These are phyloP conservation scores for Laspeyria flexula DNA, from an alignment of 2,888 invertebrate species.

Conservation along the genomic window DNA sequence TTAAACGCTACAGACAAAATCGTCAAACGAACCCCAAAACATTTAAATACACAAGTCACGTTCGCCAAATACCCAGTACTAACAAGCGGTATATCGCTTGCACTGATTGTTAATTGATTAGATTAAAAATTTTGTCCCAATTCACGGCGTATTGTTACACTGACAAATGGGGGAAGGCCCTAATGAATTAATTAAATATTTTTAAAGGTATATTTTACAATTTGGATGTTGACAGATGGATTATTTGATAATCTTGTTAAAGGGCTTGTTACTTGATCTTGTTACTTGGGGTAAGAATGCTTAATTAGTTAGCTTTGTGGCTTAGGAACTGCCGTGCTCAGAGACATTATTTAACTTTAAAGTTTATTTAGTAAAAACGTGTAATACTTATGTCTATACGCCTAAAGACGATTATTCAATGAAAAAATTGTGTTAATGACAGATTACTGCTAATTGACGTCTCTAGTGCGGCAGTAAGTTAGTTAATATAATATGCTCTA, in stretches of 20 bases:
- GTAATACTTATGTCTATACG: no score
- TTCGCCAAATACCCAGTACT: slow-evolving; percentile 82
- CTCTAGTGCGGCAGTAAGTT: neutral
- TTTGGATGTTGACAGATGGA: slow-evolving; percentile 69
- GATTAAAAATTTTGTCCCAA: slow-evolving; percentile 84
- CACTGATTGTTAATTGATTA: slow-evolving; percentile 87
- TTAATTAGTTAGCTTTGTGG: slow-evolving; percentile 4
- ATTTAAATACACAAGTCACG: slow-evolving; percentile 83
- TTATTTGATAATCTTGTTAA: slow-evolving; percentile 51
- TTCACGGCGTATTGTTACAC: slow-evolving; percentile 76
- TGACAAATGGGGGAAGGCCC: slow-evolving; percentile 64
- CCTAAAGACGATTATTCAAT: no score
- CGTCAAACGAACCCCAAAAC: slow-evolving; percentile 73
- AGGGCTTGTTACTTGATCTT: slow-evolving; percentile 26
- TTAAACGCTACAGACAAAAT: slow-evolving; percentile 74
- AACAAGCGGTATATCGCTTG: slow-evolving; percentile 85
- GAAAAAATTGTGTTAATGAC: no score
- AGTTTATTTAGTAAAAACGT: no score
- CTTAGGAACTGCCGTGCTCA: no score
- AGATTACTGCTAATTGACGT: no score
- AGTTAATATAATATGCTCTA: neutral
- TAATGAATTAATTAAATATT: slow-evolving; percentile 72
- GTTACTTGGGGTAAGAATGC: slow-evolving; percentile 35
- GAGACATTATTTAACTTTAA: no score
- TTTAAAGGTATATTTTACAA: slow-evolving; percentile 82